phyloP scores from a whole-genome alignment of 2,113 vertebrate genomes.

The Lucifuga dentata region DNA sequence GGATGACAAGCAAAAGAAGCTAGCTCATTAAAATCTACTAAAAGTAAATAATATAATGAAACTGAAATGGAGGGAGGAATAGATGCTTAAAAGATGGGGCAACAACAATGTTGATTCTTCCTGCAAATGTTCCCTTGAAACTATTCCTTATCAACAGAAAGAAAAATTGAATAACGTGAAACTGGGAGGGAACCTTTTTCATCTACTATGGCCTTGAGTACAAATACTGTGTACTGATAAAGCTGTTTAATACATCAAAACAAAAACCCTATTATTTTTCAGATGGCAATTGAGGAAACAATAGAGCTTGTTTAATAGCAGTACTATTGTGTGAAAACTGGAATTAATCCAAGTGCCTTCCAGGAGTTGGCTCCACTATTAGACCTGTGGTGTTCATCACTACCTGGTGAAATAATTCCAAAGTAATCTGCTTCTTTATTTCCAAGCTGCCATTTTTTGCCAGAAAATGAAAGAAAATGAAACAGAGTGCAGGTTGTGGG shows the following conservation, averaged over 20 bases:
- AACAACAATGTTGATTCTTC: too few relatives aligned
- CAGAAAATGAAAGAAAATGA: conserved; percentile 13
- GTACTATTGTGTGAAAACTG: conserved; percentile 15
- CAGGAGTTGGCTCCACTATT: conserved; percentile 25
- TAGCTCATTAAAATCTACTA: not conserved
- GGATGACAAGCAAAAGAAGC: not conserved
- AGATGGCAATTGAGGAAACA: conserved; percentile 57
- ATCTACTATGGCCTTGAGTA: conserved; percentile 32
- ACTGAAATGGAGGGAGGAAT: too few relatives aligned
- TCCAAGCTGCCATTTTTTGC: conserved; percentile 32
- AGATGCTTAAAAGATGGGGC: too few relatives aligned
- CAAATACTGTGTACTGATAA: too few relatives aligned
- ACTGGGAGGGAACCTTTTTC: conserved; percentile 7
- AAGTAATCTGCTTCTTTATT: conserved; percentile 33
- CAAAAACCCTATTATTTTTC: conserved; percentile 60
- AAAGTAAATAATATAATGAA: too few relatives aligned
- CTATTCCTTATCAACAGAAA: too few relatives aligned
- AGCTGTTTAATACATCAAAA: conserved; percentile 59
- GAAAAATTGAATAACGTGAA: not conserved
- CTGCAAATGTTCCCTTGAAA: too few relatives aligned
- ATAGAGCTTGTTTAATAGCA: conserved; percentile 35
- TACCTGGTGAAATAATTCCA: conserved; percentile 50
- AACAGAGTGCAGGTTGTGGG: not conserved
- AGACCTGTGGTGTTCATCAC: conserved; percentile 35
- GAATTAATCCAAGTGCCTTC: conserved; percentile 59